Percentiles rank a stretch among this genome's conserved stretches.
Conservation (phyloP, 2,113 vertebrate genomes). For the Hippocampus guttulatus region DNA sequence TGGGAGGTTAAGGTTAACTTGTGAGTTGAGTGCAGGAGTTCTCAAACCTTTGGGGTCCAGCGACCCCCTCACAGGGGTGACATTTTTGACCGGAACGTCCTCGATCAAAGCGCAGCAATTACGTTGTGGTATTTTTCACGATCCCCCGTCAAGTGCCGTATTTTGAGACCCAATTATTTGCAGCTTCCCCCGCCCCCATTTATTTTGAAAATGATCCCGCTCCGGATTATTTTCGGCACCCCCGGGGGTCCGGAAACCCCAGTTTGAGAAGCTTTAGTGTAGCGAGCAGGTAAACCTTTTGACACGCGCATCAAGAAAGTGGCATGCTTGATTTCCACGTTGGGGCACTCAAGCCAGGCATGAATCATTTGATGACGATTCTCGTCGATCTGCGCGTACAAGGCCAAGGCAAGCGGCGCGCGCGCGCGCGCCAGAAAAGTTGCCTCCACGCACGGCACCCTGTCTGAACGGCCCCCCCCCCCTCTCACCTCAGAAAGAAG, state of each 20-base stretch:
- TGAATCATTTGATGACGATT: conserved; percentile 60
- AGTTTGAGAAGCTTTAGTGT: conserved; percentile 35
- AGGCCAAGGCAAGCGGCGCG: conserved; percentile 45
- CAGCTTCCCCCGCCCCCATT: too few species aligned
- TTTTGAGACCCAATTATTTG: too few species aligned
- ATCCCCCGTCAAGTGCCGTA: too few species aligned
- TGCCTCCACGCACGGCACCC: conserved; percentile 27
- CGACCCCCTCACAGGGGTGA: neutral
- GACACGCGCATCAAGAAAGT: conserved; percentile 32
- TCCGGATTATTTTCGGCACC: neutral
- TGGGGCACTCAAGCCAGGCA: conserved; percentile 55
- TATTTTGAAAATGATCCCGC: too few species aligned
- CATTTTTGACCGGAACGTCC: too few species aligned
- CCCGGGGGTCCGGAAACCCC: neutral
- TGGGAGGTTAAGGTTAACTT: conserved; percentile 70
- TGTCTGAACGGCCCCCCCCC: conserved; percentile 25
- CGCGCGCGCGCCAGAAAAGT: conserved; percentile 29
- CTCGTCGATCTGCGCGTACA: conserved; percentile 48
- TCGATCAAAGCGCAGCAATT: too few species aligned
- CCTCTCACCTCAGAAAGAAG: conserved; percentile 31
- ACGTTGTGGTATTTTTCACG: too few species aligned
- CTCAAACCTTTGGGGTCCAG: neutral
- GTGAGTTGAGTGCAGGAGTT: conserved; percentile 61
- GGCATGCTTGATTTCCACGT: conserved; percentile 55
- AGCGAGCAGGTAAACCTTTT: conserved; percentile 52